Base-by-base conservation (phyloP, 2,888 invertebrate genomes). In the Tenthredo mesomela region DNA sequence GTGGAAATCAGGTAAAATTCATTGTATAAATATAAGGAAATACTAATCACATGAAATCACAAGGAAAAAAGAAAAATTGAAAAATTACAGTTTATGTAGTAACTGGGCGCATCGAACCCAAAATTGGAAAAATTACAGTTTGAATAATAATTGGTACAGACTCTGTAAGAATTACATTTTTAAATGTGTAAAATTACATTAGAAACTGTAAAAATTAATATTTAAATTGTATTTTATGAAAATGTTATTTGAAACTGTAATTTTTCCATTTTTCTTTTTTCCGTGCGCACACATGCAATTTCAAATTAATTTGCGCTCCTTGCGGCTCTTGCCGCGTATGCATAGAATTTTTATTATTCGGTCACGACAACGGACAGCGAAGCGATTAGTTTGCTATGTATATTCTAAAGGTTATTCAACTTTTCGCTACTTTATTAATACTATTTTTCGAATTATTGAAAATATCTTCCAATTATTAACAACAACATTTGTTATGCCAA, bases 1-100 rank as follows among this genome's bases (percentile, higher is more conserved):
- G 29, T 67, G 43, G 40, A 40, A 43, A 77, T 77, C 54, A 77
- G 77, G 77, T 50, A 77, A 54, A 33, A 33, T 50, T 77, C n/a
- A 77, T 50, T 54, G 29, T 47, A 33, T 37, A 25, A 12, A 54
- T 40, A 18, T 73, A 7, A 73, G 12, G 3, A 15, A 54, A 54
- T 50, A 29, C 21, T 75, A 29, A 37, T 29, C 12, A 73, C 43
- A 9, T 37, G 10, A 10, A 7, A 71, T 40, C 21, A 71, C 25
- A n/a, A n/a, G n/a, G n/a, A n/a, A n/a, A n/a, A n/a, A n/a, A n/a
- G n/a, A n/a, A n/a, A n/a, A n/a, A n/a, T n/a, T n/a, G n/a, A n/a
- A n/a, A n/a, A n/a, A n/a, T n/a, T n/a, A n/a, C n/a, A n/a, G n/a
- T n/a, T n/a, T n/a, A n/a, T n/a, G n/a, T n/a, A n/a, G n/a, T n/a